Conservation (phyloP, 2,113 vertebrate species). For the Condylura cristata region DNA sequence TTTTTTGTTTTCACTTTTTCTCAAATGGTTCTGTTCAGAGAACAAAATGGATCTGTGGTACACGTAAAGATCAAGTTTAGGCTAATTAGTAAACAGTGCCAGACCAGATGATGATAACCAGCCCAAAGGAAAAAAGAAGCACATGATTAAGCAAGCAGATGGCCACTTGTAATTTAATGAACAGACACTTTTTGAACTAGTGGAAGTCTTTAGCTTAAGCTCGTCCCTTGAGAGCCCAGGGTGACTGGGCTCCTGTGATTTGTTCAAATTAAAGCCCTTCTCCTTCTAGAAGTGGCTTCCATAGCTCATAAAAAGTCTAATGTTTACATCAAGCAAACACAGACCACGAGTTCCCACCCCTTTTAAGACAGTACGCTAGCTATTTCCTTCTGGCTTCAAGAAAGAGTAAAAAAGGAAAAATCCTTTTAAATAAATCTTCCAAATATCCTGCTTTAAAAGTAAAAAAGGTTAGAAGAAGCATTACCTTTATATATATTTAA, state of each 20-base stretch:
- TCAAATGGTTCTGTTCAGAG: not conserved
- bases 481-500: not conserved
- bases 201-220: constrained; percentile 41
- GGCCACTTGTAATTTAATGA: constrained; percentile 59
- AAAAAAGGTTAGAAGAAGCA: not conserved
- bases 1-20: not conserved
- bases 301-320: constrained; percentile 30
- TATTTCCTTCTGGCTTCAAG: not conserved
- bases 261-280: not conserved
- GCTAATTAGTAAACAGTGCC: constrained; percentile 47
- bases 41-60: constrained; percentile 47
- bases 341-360: not conserved
- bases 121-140: not conserved
- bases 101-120: constrained; percentile 22
- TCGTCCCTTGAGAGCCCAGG: constrained; percentile 3
- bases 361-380: not conserved
- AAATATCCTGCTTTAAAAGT: not conserved
- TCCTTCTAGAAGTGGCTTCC: constrained; percentile 3
- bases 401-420: not conserved
- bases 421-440: not conserved
- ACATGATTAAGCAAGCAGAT: constrained; percentile 55
- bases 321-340: not conserved
- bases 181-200: constrained; percentile 21
- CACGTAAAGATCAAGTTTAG: constrained; percentile 10
- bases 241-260: constrained; percentile 27